phyloP scores from a whole-genome alignment of 1,140 invertebrate species.

The Listronotus oregonensis region DNA sequence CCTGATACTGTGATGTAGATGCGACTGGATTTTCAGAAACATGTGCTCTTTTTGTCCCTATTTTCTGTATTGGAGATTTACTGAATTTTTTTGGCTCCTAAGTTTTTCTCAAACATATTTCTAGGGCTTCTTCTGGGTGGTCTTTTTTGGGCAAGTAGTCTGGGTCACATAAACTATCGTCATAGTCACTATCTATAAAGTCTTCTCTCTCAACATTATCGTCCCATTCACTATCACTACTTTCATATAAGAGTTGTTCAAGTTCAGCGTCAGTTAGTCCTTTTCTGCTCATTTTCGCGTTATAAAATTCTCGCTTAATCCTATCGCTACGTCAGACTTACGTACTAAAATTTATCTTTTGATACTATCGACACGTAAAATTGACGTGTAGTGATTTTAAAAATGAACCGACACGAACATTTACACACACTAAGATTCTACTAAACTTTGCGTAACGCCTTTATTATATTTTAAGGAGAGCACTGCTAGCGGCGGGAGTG shows the following conservation, averaged over 20 bases:
- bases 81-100: constrained; percentile 11
- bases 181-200: constrained; percentile 2
- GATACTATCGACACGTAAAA: constrained; percentile 10
- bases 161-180: constrained; percentile 9
- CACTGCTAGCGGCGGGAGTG: too few relatives aligned
- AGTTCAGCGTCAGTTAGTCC: constrained; percentile 4
- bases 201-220: background rate
- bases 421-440: too few relatives aligned
- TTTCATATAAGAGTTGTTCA: constrained; percentile 5
- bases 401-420: too few relatives aligned
- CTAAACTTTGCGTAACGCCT: too few relatives aligned
- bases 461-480: too few relatives aligned
- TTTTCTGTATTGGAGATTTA: too few relatives aligned
- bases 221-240: constrained; percentile 7
- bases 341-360: constrained; percentile 6
- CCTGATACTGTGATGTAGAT: too few relatives aligned
- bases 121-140: too few relatives aligned
- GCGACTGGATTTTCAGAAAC: too few relatives aligned
- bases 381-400: constrained; percentile 6
- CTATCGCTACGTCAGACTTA: constrained; percentile 10
- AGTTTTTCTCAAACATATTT: too few relatives aligned
- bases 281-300: constrained; percentile 8
- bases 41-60: too few relatives aligned
- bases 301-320: constrained; percentile 7
- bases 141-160: constrained; percentile 5